phyloP scores from a whole-genome alignment of 2,113 vertebrate species.

The Varanus salvator region DNA sequence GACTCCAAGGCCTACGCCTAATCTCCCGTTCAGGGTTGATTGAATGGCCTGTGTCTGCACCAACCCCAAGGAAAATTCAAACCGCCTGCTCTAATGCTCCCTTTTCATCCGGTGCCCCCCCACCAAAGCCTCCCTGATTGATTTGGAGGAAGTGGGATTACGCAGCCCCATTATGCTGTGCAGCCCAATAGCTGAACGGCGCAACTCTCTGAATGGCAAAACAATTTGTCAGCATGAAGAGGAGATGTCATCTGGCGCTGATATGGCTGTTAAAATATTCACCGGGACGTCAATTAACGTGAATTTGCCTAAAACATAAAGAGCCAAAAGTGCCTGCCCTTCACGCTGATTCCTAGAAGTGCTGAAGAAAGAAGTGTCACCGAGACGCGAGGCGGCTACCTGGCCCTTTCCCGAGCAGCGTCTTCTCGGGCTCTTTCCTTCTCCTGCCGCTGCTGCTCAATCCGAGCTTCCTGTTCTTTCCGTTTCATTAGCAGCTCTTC shows the following conservation, averaged over 20 bases:
- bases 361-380: not conserved
- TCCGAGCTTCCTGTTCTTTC: slow-evolving; percentile 94
- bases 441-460: slow-evolving; percentile 95
- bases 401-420: slow-evolving; percentile 93
- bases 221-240: too few species aligned
- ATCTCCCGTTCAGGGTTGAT: not conserved
- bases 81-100: not conserved
- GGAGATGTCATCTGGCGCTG: too few species aligned
- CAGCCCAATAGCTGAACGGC: too few species aligned
- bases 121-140: too few species aligned
- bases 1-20: not conserved
- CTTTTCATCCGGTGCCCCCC: not conserved
- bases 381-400: slow-evolving; percentile 69
- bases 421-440: slow-evolving; percentile 96
- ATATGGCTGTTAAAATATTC: too few species aligned
- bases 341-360: not conserved
- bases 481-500: slow-evolving; percentile 92
- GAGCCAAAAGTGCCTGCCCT: too few species aligned
- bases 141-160: too few species aligned
- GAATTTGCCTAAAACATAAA: not conserved
- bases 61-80: not conserved
- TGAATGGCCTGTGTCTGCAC: not conserved
- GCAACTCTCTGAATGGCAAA: too few species aligned
- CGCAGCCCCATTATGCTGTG: too few species aligned
- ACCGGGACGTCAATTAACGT: not conserved